phyloP scores from a whole-genome alignment of 2,113 vertebrate species.

The Apteryx mantelli region DNA sequence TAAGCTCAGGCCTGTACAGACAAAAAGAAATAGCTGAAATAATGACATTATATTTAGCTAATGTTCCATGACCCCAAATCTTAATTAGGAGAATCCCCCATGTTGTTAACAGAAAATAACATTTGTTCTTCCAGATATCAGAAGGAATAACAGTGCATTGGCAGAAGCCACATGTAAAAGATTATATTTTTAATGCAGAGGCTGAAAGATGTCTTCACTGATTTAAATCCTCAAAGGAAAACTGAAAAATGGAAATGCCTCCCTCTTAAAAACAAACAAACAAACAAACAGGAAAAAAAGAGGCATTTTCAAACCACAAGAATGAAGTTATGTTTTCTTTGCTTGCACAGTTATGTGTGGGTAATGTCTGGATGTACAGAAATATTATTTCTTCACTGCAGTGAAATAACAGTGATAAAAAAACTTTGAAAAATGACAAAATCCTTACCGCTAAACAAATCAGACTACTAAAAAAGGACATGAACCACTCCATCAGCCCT shows the following conservation, averaged over 20 bases:
- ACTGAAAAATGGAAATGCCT: not conserved
- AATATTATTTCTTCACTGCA: conserved; percentile 13
- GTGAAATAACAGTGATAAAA: conserved; percentile 27
- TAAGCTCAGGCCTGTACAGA: not conserved
- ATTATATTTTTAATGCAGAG: not conserved
- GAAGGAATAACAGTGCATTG: not conserved
- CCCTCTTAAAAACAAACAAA: not conserved
- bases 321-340: conserved; percentile 44
- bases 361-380: not conserved
- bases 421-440: conserved; percentile 17
- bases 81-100: not conserved
- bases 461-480: not conserved
- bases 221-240: not conserved
- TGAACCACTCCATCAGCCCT: not conserved
- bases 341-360: conserved; percentile 16
- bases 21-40: not conserved
- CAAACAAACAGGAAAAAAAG: not conserved
- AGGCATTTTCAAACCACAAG: conserved; percentile 45
- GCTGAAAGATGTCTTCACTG: not conserved
- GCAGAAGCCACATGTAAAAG: not conserved
- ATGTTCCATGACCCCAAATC: not conserved
- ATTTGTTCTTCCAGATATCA: not conserved
- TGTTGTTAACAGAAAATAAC: not conserved
- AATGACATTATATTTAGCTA: not conserved
- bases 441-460: not conserved